These are phyloP conservation scores for Hirtodrosophila cameraria DNA, from an alignment of 2,888 invertebrate genomes.

Conservation along the genomic window DNA sequence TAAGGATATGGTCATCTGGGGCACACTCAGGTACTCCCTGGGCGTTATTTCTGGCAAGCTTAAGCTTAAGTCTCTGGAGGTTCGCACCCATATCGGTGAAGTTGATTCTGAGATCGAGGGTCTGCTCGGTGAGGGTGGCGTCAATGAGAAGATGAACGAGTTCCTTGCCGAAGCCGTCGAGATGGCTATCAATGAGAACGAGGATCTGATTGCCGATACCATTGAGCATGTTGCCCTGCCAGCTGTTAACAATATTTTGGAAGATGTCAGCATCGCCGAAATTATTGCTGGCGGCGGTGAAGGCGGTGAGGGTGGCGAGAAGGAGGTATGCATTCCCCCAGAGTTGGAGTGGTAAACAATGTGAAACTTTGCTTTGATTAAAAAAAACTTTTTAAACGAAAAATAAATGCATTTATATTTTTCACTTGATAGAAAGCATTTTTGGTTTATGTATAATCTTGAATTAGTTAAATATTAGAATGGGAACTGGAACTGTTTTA, in stretches of 20 bases:
- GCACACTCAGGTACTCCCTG: conserved; percentile 74
- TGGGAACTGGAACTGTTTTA: neutral
- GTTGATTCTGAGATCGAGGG: conserved; percentile 80
- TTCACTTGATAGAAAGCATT: conserved; percentile 3
- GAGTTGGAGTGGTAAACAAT: conserved; percentile 57
- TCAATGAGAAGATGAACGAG: conserved; percentile 77
- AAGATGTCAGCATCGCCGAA: conserved; percentile 64
- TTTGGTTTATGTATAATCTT: neutral
- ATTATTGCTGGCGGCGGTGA: conserved; percentile 54
- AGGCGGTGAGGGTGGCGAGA: conserved; percentile 63
- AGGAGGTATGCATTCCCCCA: conserved; percentile 73
- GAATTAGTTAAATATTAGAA: neutral
- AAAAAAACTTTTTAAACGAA: conserved; percentile 22
- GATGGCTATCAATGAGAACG: conserved; percentile 75
- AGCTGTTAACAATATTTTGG: conserved; percentile 64
- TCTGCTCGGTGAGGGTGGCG: conserved; percentile 72
- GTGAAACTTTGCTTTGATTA: conserved; percentile 30
- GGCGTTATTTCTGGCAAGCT: conserved; percentile 68
- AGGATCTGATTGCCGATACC: conserved; percentile 68
- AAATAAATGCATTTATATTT: conserved; percentile 15
- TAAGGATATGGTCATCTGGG: conserved; percentile 70
- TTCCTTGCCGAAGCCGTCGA: conserved; percentile 71
- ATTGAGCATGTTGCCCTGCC: conserved; percentile 73
- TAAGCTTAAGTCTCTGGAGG: conserved; percentile 72
- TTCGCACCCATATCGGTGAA: conserved; percentile 74